These are phyloP conservation scores for Ormyrus thymus DNA, from an alignment of 2,888 invertebrate species.

Conservation along the genomic window DNA sequence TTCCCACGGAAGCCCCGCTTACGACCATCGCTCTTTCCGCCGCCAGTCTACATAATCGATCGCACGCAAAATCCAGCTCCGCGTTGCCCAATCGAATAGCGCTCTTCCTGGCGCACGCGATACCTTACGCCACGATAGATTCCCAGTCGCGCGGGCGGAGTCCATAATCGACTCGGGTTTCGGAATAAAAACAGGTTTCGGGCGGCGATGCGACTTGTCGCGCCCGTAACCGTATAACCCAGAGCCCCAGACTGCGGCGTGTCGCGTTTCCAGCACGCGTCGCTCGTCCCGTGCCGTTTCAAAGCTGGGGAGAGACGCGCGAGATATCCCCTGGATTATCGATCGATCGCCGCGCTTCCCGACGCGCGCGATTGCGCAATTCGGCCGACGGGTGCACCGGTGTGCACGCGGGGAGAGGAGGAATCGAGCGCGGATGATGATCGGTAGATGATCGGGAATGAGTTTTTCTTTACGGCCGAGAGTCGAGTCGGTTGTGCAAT, in stretches of 20 bases:
- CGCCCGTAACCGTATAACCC: constrained; percentile 57
- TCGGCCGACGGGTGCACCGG: neutral
- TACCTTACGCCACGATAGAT: too few relatives aligned
- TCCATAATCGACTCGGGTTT: constrained; percentile 32
- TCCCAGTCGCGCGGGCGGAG: neutral
- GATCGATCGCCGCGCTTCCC: constrained; percentile 2
- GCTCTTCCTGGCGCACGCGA: too few relatives aligned
- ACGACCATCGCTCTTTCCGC: neutral
- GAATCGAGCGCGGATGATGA: neutral
- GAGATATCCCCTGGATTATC: constrained; percentile 42
- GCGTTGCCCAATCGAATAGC: too few relatives aligned
- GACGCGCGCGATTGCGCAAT: neutral
- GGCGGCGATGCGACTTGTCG: constrained; percentile 9
- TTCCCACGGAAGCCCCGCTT: neutral
- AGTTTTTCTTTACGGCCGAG: too few relatives aligned
- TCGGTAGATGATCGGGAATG: neutral
- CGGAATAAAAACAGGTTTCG: constrained; percentile 33
- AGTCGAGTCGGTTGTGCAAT: too few relatives aligned
- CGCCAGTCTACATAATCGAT: constrained; percentile 11
- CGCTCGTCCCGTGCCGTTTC: neutral
- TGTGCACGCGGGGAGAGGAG: neutral
- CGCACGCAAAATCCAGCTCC: neutral
- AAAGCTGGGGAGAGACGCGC: neutral
- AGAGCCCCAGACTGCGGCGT: constrained; percentile 56
- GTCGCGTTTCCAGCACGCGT: constrained; percentile 36